phyloP scores from a whole-genome alignment of 2,113 vertebrate genomes.

The Actenoides lindsayi region DNA sequence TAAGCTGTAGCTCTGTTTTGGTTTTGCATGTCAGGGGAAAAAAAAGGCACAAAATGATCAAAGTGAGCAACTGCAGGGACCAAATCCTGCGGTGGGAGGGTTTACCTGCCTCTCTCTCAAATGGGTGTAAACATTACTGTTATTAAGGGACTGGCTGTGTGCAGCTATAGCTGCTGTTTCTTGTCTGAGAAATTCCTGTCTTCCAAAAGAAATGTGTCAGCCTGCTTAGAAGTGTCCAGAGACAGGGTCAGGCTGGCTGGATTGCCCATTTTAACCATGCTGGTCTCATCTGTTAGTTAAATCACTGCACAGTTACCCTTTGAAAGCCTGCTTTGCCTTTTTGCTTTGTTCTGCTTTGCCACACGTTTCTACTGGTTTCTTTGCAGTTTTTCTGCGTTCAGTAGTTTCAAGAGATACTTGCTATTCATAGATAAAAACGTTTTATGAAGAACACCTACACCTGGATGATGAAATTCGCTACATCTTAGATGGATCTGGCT shows the following conservation, averaged over 20 bases:
- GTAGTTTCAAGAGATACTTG: not conserved
- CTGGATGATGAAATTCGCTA: conserved; percentile 95
- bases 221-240: not conserved
- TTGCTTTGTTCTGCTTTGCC: not conserved
- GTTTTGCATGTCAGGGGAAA: not conserved
- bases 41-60: not conserved
- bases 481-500: conserved; percentile 89
- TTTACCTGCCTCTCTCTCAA: not conserved
- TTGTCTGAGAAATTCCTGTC: not conserved
- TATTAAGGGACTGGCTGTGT: not conserved
- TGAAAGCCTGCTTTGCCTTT: not conserved
- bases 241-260: not conserved
- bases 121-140: not conserved
- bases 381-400: not conserved
- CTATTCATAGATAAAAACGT: conserved; percentile 82
- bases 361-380: not conserved
- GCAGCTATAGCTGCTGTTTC: not conserved
- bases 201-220: not conserved
- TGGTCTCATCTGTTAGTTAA: not conserved
- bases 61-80: not conserved
- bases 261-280: not conserved
- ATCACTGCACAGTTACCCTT: not conserved
- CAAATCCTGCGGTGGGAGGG: not conserved
- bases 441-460: conserved; percentile 93
- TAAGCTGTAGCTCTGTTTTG: not conserved